Percentiles rank a stretch among this genome's conserved stretches.
Conservation (phyloP, 2,888 invertebrate genomes). For the Lasioglossum zephyrum region DNA sequence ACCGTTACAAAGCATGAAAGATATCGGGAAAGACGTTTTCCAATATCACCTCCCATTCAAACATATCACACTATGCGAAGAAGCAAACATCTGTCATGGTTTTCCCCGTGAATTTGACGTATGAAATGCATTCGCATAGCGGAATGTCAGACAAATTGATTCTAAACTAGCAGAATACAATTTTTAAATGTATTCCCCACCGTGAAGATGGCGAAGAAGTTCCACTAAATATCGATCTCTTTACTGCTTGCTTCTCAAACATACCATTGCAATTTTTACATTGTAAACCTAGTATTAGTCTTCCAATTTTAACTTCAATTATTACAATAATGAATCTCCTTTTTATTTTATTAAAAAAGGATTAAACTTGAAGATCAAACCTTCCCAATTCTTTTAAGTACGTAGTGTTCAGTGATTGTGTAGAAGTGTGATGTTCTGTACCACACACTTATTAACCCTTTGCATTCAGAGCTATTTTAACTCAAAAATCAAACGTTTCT, state of each 20-base stretch:
- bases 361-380: too few relatives aligned
- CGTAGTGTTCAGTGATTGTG: background rate
- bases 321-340: background rate
- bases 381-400: too few relatives aligned
- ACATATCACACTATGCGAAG: conserved; percentile 2
- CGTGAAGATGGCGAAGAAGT: background rate
- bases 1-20: background rate
- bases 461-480: too few relatives aligned
- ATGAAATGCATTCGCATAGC: background rate
- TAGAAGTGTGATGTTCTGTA: background rate
- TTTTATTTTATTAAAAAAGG: background rate
- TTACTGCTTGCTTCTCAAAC: background rate
- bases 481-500: too few relatives aligned
- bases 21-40: conserved; percentile 4
- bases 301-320: background rate
- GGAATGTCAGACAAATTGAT: background rate
- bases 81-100: conserved; percentile 23
- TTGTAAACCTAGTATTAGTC: background rate
- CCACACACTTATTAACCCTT: background rate
- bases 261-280: background rate
- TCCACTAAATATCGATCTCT: background rate
- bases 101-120: background rate
- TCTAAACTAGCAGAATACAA: background rate
- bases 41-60: conserved; percentile 3
- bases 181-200: conserved; percentile 7